Evolutionary conservation across 2,888 invertebrate species (phyloP), one percentile per base, ranked within the genome.

Genomic region (Lamellibrachia columna): DNA sequence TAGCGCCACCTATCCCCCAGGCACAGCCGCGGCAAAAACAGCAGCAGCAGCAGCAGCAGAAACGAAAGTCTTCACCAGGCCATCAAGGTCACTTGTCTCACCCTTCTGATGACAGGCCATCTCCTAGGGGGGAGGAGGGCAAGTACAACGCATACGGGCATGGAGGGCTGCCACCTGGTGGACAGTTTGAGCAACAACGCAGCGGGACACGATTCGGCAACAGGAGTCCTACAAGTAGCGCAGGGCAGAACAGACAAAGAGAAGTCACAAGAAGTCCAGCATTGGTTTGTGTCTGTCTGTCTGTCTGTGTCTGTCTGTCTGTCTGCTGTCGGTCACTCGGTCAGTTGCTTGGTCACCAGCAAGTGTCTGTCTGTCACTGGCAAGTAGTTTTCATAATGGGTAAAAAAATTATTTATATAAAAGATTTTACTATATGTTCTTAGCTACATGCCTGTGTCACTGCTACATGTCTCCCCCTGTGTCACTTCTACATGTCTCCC

Each of bases 1-100:
- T 75, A n/a, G 75, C 75, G 75, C 75, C 75, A 15, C 75, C 75
- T 75, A 75, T 75, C 75, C 75, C 75, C 75, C 75, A 75, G 75
- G 75, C 75, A 75, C 22, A 22, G 75, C 75, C 75, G 15, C 75
- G 75, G 75, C 75, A 75, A 22, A 75, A 75, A 75, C 75, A 75
- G 75, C 75, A 75, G 75, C 60, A 60, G 75, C 75, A 75, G 75
- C 75, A 75, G 75, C 60, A 60, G 75, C 75, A 75, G 75, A 15
- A 75, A 22, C 75, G 75, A n/a, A 75, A 75, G 22, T n/a, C 75
- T 4, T 0, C 75, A 22, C 75, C 15, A n/a, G 75, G 75, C 22
- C 75, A 75, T 22, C 15, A 22, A 15, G 75, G 75, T 75, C 22
- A 75, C 75, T 75, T 75, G 75, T 75, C 75, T 3, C 75, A 15